Percentiles rank a stretch among this genome's conserved stretches.
Evolutionary conservation across 2,888 invertebrate species (phyloP).

Genomic region (Andrena bicolor): DNA sequence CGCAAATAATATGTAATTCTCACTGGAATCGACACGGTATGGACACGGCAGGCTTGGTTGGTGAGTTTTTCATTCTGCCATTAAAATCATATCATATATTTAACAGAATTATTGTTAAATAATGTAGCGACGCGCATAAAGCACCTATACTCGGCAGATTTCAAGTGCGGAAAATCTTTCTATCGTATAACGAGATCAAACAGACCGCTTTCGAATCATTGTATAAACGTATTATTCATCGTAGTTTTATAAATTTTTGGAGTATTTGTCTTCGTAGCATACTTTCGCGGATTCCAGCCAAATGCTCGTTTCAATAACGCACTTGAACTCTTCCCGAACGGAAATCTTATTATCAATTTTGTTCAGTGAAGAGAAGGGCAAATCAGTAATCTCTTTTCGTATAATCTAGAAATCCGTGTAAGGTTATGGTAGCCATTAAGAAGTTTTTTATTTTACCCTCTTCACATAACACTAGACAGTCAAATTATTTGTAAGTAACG

Average conservation of each 20-base stretch:
- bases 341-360: background rate
- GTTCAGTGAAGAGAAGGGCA: background rate
- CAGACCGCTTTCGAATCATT: slow-evolving; percentile 3
- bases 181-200: background rate
- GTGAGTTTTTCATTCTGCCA: slow-evolving; percentile 69
- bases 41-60: slow-evolving; percentile 63
- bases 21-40: slow-evolving; percentile 59
- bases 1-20: slow-evolving; percentile 60
- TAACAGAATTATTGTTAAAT: slow-evolving; percentile 35
- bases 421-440: slow-evolving; percentile 56
- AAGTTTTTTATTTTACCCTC: background rate
- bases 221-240: slow-evolving; percentile 27
- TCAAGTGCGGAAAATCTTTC: background rate
- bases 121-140: background rate
- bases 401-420: slow-evolving; percentile 8
- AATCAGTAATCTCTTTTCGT: slow-evolving; percentile 2
- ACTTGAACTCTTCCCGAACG: background rate
- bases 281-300: background rate
- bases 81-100: slow-evolving; percentile 53
- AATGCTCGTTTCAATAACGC: background rate
- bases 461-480: background rate
- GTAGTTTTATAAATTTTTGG: slow-evolving; percentile 2
- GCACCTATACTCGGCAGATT: background rate
- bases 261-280: background rate
- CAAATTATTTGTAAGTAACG: background rate